Evolutionary conservation across 2,113 vertebrate species (phyloP), one percentile per base, ranked within the genome.

Genomic region (Caloenas nicobarica): DNA sequence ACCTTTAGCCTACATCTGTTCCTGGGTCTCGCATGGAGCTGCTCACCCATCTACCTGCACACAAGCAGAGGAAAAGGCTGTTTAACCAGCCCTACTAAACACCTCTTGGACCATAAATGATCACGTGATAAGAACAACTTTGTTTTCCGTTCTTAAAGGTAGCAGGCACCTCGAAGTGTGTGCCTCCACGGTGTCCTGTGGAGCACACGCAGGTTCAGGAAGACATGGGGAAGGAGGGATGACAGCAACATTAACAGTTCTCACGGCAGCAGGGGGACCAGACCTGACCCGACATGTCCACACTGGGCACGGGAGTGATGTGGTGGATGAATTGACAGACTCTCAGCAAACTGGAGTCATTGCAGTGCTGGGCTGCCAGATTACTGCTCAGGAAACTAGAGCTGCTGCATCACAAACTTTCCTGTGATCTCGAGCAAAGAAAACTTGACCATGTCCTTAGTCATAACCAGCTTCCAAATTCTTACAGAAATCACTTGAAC

Each of bases 131-230:
- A 74, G 36, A 34, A 89, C 5, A 0, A 36, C 28, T 65, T 60
- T 21, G 57, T 2, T 62, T 86, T 40, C 56, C 33, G 19, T 65
- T 65, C 73, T 25, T 50, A 36, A 53, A 85, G 48, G 42, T 42
- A 81, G 80, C 22, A 77, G 22, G 40, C 11, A 42, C 42, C 36
- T 91, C 29, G 38, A 48, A 36, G 29, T 2, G 26, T 28, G 29
- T 34, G n/a, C 8, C 70, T 77, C 36, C 11, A 36, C 0, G 0
- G 10, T 1, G 1, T 33, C 18, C 18, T 16, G 33, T 14, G 34
- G 42, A 56, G 46, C 48, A 61, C 51, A n/a, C 3, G 16, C 22
- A 68, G 5, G 23, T 53, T 77, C 40, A 61, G 22, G 15, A 84
- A 85, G 33, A 66, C 33, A 29, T 2, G 10, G 46, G 53, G 66